A percentile compares a stretch with the other conserved stretches of the same genome.
These are phyloP conservation scores for Lithosia quadra DNA, from an alignment of 2,888 invertebrate genomes.

Conservation along the genomic window DNA sequence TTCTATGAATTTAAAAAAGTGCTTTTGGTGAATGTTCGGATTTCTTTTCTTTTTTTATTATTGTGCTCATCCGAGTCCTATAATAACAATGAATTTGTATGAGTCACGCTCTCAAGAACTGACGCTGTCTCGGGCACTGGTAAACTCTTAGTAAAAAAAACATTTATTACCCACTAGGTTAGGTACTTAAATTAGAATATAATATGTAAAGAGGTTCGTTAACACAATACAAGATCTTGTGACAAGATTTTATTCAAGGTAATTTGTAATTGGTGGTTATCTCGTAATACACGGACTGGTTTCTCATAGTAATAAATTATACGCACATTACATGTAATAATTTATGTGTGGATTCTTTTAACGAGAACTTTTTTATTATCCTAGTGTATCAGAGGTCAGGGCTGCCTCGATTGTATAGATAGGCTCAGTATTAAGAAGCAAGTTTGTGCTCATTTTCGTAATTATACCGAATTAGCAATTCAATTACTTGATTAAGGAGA, in stretches of 20 bases:
- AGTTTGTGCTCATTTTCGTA: background rate
- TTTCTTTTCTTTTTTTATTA: background rate
- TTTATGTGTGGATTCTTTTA: background rate
- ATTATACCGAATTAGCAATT: background rate
- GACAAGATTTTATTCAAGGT: conserved; percentile 3
- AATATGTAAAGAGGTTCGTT: background rate
- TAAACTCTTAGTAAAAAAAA: no score
- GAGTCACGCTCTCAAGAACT: background rate
- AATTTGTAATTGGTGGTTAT: conserved; percentile 12
- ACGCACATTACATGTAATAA: background rate
- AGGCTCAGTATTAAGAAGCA: background rate
- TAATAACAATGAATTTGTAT: background rate
- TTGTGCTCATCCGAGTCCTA: background rate
- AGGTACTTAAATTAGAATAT: no score
- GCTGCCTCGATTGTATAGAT: background rate
- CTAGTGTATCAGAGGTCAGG: background rate
- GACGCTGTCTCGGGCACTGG: no score
- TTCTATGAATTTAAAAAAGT: background rate
- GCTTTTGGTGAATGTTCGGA: background rate
- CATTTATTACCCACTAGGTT: background rate
- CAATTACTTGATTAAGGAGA: background rate
- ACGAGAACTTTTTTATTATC: background rate
- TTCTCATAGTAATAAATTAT: conserved; percentile 11
- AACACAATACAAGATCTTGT: conserved; percentile 4
- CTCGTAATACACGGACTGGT: conserved; percentile 12